Evolutionary conservation across 2,113 vertebrate genomes (phyloP).

Genomic region (Hyaena hyaena): DNA sequence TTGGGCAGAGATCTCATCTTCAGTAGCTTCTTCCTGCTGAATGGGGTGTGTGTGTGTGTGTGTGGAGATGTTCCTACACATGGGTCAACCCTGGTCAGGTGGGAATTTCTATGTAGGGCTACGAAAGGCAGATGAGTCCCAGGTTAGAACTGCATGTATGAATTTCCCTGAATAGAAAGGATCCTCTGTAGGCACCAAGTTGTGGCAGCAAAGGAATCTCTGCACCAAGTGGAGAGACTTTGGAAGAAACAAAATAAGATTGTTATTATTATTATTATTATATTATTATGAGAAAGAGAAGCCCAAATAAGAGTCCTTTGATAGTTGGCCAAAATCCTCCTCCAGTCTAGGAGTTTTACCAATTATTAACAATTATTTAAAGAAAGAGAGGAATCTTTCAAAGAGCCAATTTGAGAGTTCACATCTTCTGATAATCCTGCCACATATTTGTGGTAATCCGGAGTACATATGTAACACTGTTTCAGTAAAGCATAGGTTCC

Average conservation of each 20-base stretch:
- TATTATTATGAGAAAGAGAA: background rate
- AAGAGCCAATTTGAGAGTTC: background rate
- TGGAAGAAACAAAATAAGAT: background rate
- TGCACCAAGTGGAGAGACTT: background rate
- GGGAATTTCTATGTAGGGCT: background rate
- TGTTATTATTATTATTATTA: background rate
- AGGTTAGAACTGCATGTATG: background rate
- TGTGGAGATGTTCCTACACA: background rate
- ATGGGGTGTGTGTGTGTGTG: too few relatives aligned
- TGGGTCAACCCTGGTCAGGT: background rate
- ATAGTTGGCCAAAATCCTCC: background rate
- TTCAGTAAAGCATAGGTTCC: background rate
- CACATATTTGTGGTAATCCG: background rate
- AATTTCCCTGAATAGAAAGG: background rate
- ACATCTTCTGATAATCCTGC: background rate
- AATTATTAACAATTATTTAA: background rate
- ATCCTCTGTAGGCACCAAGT: background rate
- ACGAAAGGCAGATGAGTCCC: background rate
- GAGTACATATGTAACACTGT: background rate
- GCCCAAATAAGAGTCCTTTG: background rate
- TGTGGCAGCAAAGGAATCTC: background rate
- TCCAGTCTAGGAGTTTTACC: background rate
- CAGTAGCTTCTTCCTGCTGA: background rate
- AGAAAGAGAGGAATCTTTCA: background rate
- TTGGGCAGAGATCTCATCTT: background rate